A percentile compares a stretch with the other conserved stretches of the same genome.
phyloP scores from a whole-genome alignment of 1,140 invertebrate species.

The Anagrus nilaparvatae region DNA sequence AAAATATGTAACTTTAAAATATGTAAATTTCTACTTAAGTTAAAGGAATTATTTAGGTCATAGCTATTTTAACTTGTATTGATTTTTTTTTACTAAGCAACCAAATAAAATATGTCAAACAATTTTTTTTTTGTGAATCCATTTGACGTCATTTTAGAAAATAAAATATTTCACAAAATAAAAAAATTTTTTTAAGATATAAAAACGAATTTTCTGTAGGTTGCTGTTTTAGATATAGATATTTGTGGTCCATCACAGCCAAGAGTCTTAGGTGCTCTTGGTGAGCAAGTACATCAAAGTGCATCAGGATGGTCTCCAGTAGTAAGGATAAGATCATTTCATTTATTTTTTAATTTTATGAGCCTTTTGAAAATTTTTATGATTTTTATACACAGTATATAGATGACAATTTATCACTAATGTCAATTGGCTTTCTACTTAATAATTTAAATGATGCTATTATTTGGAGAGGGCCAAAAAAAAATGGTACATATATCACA shows the following conservation, averaged over 20 bases:
- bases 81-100: too few relatives aligned
- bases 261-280: slow-evolving; percentile 56
- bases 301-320: slow-evolving; percentile 95
- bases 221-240: slow-evolving; percentile 84
- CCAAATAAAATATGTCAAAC: slow-evolving; percentile 10
- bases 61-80: too few relatives aligned
- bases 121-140: slow-evolving; percentile 8
- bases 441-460: slow-evolving; percentile 75
- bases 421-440: slow-evolving; percentile 90
- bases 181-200: too few relatives aligned
- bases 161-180: slow-evolving; percentile 1
- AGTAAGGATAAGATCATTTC: too few relatives aligned
- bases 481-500: slow-evolving; percentile 57
- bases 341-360: slow-evolving; percentile 21
- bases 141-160: slow-evolving; percentile 3
- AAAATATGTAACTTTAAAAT: too few relatives aligned
- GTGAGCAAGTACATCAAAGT: slow-evolving; percentile 84
- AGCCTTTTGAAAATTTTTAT: too few relatives aligned
- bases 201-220: slow-evolving; percentile 44
- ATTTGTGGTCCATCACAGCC: slow-evolving; percentile 85
- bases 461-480: slow-evolving; percentile 93
- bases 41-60: too few relatives aligned
- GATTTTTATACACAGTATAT: slow-evolving; percentile 51
- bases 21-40: too few relatives aligned
- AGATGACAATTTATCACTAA: slow-evolving; percentile 78